phyloP scores from a whole-genome alignment of 2,113 vertebrate species.

The Gobio gobio region DNA sequence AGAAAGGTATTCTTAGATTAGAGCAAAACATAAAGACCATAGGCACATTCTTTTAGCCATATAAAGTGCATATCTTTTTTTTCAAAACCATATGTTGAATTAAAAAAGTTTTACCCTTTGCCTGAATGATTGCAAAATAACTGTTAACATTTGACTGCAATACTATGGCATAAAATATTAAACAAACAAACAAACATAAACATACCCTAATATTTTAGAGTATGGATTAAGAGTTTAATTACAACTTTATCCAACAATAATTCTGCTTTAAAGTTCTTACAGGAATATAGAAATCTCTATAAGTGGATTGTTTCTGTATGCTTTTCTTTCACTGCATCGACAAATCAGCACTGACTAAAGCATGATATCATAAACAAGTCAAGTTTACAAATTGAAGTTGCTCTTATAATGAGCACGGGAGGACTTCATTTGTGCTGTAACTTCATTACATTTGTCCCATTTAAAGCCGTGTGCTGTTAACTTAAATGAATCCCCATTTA shows the following conservation, averaged over 20 bases:
- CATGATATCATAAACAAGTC: conserved; percentile 33
- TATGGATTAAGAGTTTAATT: neutral
- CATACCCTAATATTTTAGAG: neutral
- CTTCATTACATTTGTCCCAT: conserved; percentile 64
- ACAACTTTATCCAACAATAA: neutral
- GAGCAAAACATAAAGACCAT: neutral
- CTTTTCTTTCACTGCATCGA: neutral
- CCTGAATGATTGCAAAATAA: conserved; percentile 1
- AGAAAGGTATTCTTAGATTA: neutral
- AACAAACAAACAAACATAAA: neutral
- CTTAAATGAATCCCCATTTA: conserved; percentile 58
- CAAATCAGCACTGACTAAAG: neutral
- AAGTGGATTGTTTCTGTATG: neutral
- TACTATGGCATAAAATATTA: neutral
- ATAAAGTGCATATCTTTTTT: neutral
- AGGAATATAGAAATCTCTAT: neutral
- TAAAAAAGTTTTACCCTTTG: neutral
- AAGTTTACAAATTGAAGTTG: neutral
- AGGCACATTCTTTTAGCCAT: neutral
- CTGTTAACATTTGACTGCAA: neutral
- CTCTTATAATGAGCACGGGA: conserved; percentile 54
- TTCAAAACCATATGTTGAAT: neutral
- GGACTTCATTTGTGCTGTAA: conserved; percentile 58
- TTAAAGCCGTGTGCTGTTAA: conserved; percentile 59
- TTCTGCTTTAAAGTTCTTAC: neutral